Evolutionary conservation across 2,797 vertebrate species (phyloP).

Genomic region (Cryptoblepharus egeriae): DNA sequence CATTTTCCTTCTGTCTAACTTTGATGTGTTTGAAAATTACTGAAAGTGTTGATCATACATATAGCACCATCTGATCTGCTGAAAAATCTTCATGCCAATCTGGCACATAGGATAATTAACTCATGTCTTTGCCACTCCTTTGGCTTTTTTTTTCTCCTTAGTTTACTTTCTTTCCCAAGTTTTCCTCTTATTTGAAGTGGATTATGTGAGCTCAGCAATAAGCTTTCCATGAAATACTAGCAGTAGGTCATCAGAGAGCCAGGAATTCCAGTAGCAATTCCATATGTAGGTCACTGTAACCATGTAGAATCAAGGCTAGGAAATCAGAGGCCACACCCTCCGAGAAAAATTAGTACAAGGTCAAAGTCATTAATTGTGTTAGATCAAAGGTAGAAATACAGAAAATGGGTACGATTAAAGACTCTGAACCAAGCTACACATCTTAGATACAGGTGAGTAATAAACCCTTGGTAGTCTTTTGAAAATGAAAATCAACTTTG

Average conservation of each 20-base stretch:
- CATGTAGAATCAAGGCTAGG: not conserved
- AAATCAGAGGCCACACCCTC: not conserved
- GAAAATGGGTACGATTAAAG: not conserved
- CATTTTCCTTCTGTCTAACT: no score
- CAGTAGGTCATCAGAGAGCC: not conserved
- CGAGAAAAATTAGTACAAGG: not conserved
- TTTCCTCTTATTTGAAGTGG: no score
- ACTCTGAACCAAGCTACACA: not conserved
- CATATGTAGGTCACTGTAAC: slow-evolving; percentile 1
- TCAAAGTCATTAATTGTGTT: not conserved
- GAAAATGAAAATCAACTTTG: not conserved
- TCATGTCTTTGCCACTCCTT: no score
- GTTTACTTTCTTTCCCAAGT: no score
- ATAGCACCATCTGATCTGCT: no score
- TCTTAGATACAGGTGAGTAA: not conserved
- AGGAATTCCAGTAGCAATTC: not conserved
- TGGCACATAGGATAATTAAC: no score
- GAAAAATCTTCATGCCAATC: no score
- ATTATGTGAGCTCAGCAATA: not conserved
- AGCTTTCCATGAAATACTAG: not conserved
- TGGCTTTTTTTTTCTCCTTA: no score
- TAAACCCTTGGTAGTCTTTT: not conserved
- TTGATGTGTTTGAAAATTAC: no score
- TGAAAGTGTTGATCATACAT: no score
- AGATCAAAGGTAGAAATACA: not conserved